These are phyloP conservation scores for Clytia hemisphaerica DNA, from an alignment of 30 jellyfish, hydroid and myxozoan species.

Conservation along the genomic window DNA sequence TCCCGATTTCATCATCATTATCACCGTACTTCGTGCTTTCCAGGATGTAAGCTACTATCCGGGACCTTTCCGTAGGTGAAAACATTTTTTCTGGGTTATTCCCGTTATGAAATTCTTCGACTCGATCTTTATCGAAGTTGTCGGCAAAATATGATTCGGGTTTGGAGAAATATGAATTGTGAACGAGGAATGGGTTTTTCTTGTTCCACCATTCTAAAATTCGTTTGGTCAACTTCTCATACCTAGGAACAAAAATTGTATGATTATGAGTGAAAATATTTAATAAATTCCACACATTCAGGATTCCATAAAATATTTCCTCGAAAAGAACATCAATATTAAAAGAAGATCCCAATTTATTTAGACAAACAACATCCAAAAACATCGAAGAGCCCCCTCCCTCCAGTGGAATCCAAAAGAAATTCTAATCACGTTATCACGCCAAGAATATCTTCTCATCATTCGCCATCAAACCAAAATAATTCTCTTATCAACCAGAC, in stretches of 20 bases:
- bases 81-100: conserved; percentile 20
- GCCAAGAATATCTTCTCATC: no score
- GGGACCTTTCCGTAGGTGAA: conserved; percentile 40
- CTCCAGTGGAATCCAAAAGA: no score
- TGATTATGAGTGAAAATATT: not conserved
- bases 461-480: no score
- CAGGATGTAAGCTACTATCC: conserved; percentile 23
- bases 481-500: no score
- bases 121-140: conserved; percentile 39
- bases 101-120: conserved; percentile 33
- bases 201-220: conserved; percentile 2
- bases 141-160: conserved; percentile 48
- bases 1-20: conserved; percentile 13
- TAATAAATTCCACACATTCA: no score
- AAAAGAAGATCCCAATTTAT: no score
- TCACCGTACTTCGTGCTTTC: conserved; percentile 25
- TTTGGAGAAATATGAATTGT: conserved; percentile 7
- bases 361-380: no score
- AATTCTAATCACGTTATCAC: no score
- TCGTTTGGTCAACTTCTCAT: not conserved
- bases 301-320: no score
- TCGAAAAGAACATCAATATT: no score
- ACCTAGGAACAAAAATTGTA: conserved; percentile 10
- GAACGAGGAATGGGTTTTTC: conserved; percentile 14
- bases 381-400: no score